These are phyloP conservation scores for Amphibalanus amphitrite DNA, from an alignment of 1,140 invertebrate species.

Conservation along the genomic window DNA sequence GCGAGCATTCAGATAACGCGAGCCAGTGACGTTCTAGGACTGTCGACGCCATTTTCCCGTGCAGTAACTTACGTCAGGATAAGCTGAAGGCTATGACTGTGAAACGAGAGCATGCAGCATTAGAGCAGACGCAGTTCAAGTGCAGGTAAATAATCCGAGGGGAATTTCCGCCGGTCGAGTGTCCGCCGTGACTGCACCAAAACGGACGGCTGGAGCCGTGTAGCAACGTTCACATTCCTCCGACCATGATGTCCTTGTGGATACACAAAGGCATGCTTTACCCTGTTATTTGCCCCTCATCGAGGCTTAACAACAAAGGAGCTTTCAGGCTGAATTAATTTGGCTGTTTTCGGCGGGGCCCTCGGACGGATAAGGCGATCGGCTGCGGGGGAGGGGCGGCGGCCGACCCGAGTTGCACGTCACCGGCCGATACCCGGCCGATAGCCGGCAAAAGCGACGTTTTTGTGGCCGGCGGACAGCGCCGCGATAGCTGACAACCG, in stretches of 20 bases:
- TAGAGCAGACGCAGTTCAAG: no score
- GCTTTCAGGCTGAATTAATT: neutral
- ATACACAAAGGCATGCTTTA: neutral
- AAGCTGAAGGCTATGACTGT: no score
- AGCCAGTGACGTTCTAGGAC: no score
- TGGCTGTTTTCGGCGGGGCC: neutral
- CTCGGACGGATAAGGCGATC: neutral
- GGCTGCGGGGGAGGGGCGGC: neutral
- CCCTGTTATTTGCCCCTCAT: neutral
- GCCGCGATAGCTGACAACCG: no score
- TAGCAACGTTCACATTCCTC: neutral
- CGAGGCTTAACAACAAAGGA: neutral
- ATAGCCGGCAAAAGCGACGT: no score
- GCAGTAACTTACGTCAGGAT: no score
- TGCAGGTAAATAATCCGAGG: neutral
- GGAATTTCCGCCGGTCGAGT: neutral
- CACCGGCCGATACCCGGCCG: no score
- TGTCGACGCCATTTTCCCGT: no score
- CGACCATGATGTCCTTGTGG: neutral
- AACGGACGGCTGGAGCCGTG: neutral
- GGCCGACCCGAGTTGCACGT: no score
- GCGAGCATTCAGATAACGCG: no score
- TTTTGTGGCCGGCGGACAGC: neutral
- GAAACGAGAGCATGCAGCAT: no score
- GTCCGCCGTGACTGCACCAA: neutral